Evolutionary conservation across 2,888 invertebrate genomes (phyloP).

Genomic region (Leistus spinibarbis): DNA sequence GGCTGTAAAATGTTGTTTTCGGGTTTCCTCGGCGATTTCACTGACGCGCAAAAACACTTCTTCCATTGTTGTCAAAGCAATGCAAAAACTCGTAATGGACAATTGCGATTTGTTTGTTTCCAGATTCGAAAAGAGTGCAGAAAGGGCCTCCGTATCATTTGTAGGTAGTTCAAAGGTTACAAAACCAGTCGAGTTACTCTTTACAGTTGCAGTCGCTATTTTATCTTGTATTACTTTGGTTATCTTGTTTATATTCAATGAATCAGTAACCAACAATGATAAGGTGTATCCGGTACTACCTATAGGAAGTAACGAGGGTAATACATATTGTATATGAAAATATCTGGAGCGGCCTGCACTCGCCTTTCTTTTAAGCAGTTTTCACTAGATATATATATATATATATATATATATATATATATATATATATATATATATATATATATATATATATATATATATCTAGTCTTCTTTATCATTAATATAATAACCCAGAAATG

Average conservation of each 20-base stretch:
- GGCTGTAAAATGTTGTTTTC: conserved; percentile 24
- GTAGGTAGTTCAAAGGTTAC: conserved; percentile 64
- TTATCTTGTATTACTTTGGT: conserved; percentile 52
- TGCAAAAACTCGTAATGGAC: conserved; percentile 77
- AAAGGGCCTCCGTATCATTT: conserved; percentile 62
- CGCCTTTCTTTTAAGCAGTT: not conserved
- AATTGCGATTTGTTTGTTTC: conserved; percentile 65
- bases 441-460: too few relatives aligned
- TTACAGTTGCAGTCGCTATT: conserved; percentile 57
- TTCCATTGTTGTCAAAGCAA: conserved; percentile 88
- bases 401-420: too few relatives aligned
- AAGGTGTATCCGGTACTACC: conserved; percentile 71
- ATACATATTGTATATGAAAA: not conserved
- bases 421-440: too few relatives aligned
- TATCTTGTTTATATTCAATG: conserved; percentile 44
- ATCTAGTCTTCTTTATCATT: too few relatives aligned
- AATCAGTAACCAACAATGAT: conserved; percentile 36
- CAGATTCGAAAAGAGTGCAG: conserved; percentile 66
- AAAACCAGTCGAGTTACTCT: conserved; percentile 56
- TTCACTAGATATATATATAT: too few relatives aligned
- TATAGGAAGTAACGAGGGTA: not conserved
- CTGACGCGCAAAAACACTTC: conserved; percentile 85
- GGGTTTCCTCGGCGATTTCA: conserved; percentile 44
- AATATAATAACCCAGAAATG: too few relatives aligned
- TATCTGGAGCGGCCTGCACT: too few relatives aligned